Evolutionary conservation across 1,140 invertebrate genomes (phyloP).

Genomic region (Panagrolaimus sp.): DNA sequence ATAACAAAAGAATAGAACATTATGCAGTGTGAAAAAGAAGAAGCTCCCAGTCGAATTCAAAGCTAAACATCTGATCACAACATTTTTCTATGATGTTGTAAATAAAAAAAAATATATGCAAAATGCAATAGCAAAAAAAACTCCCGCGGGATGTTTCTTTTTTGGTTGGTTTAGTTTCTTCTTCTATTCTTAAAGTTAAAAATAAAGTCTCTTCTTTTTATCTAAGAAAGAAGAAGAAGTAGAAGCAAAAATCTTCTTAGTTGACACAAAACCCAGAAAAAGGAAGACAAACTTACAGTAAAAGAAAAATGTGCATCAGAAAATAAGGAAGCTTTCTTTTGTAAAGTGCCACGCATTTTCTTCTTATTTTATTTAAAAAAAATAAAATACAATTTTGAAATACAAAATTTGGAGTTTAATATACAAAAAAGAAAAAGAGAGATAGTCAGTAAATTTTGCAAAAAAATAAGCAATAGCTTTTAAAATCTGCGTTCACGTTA

Average conservation of each 20-base stretch:
- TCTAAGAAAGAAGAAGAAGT: constrained; percentile 21
- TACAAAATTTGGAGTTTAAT: background rate
- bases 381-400: background rate
- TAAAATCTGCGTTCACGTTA: constrained; percentile 14
- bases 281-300: constrained; percentile 15
- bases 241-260: constrained; percentile 16
- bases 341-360: background rate
- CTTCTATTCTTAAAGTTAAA: background rate
- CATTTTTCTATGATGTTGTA: too few relatives aligned
- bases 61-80: too few relatives aligned
- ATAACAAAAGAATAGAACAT: too few relatives aligned
- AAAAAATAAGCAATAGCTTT: background rate
- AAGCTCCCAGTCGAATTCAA: too few relatives aligned
- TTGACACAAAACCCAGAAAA: constrained; percentile 10
- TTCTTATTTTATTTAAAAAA: background rate
- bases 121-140: background rate
- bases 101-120: background rate
- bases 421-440: too few relatives aligned
- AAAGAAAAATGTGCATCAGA: constrained; percentile 24
- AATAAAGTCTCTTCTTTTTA: background rate
- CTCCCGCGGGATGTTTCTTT: background rate
- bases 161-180: background rate
- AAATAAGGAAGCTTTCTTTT: constrained; percentile 18
- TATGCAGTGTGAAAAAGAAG: too few relatives aligned
- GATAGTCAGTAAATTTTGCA: background rate